Evolutionary conservation across 2,113 vertebrate species (phyloP).

Genomic region (Deroptyus accipitrinus): DNA sequence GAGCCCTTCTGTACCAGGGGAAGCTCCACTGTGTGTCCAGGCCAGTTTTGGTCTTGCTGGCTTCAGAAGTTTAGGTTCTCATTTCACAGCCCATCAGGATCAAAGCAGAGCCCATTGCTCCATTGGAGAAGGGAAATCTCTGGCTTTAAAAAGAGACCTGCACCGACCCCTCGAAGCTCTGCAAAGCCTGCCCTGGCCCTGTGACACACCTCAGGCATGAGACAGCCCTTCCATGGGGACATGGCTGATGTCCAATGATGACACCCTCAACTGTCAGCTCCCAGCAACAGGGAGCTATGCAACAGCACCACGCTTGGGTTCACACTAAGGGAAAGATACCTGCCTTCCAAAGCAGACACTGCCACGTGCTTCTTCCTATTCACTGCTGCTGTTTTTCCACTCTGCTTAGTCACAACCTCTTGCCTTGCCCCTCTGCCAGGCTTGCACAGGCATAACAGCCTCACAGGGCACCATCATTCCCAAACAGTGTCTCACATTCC

Average conservation of each 20-base stretch:
- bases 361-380: background rate
- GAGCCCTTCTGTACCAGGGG: background rate
- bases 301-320: background rate
- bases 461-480: background rate
- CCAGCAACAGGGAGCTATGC: background rate
- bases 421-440: background rate
- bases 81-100: background rate
- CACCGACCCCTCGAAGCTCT: accelerated
- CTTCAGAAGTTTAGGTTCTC: background rate
- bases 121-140: background rate
- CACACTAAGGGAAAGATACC: background rate
- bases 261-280: background rate
- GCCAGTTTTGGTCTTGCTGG: background rate
- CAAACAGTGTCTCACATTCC: background rate
- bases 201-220: background rate
- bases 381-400: background rate
- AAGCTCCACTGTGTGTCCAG: background rate
- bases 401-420: background rate
- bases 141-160: background rate
- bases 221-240: background rate
- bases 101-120: background rate
- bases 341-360: background rate
- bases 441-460: background rate
- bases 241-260: accelerated
- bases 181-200: background rate